phyloP scores from a whole-genome alignment of 1,140 invertebrate genomes.

The Drosophila ananassae region DNA sequence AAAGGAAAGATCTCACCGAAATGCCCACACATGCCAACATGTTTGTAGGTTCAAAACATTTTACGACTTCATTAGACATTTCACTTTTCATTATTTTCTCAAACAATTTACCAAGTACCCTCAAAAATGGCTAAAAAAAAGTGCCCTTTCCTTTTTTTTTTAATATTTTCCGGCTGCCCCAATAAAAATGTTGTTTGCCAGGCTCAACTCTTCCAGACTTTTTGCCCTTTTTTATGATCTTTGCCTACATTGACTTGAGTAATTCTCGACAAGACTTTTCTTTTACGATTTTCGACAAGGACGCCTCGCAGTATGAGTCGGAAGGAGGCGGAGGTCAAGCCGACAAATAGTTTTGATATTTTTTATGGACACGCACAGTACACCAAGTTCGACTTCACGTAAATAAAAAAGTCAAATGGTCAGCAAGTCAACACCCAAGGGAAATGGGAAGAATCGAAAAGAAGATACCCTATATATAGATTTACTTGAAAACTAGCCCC shows the following conservation, averaged over 20 bases:
- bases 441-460: background rate
- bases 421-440: constrained; percentile 33
- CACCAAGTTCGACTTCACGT: constrained; percentile 22
- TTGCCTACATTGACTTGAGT: constrained; percentile 76
- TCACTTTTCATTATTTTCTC: constrained; percentile 70
- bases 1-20: constrained; percentile 23
- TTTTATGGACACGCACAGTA: constrained; percentile 57
- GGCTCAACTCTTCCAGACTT: constrained; percentile 50
- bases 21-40: constrained; percentile 55
- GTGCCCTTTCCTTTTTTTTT: constrained; percentile 43
- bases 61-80: constrained; percentile 78
- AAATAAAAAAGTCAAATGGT: constrained; percentile 69
- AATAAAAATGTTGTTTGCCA: constrained; percentile 61
- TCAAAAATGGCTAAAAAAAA: constrained; percentile 27
- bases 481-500: no score
- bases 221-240: constrained; percentile 65
- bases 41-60: constrained; percentile 42
- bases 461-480: background rate
- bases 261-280: constrained; percentile 70
- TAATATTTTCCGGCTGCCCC: constrained; percentile 75
- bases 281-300: constrained; percentile 64
- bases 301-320: constrained; percentile 30
- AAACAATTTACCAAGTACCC: constrained; percentile 62
- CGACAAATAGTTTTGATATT: constrained; percentile 66
- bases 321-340: constrained; percentile 12